Conservation (phyloP, 2,888 invertebrate species). For the Prionchulus punctatus region DNA sequence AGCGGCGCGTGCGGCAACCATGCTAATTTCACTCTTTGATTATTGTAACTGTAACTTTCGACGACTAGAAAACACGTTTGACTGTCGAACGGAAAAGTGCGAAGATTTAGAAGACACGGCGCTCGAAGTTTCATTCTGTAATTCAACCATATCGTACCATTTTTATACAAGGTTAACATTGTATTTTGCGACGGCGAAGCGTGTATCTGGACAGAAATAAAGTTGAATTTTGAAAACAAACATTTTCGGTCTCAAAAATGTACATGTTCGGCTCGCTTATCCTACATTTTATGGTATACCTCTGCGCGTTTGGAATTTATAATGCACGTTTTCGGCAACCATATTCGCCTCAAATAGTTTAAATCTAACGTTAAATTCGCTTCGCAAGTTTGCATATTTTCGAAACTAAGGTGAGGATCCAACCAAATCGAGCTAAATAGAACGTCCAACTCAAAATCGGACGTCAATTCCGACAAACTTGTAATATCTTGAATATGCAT, state of each 20-base stretch:
- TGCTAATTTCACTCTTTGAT: background rate
- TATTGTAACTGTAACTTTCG: conserved; percentile 12
- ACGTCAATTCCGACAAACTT: conserved; percentile 9
- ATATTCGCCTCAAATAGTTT: conserved; percentile 6
- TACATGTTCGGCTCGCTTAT: too few species aligned
- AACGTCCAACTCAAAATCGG: conserved; percentile 11
- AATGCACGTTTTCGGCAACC: conserved; percentile 6
- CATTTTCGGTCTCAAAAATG: background rate
- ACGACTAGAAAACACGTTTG: conserved; percentile 9
- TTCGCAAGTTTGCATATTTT: background rate
- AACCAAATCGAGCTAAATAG: conserved; percentile 11
- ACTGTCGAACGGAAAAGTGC: conserved; percentile 12
- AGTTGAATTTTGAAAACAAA: background rate
- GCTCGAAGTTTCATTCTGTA: conserved; percentile 9
- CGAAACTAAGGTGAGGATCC: conserved; percentile 7
- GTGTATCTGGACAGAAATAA: conserved; percentile 6
- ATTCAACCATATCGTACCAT: conserved; percentile 10
- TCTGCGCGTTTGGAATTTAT: conserved; percentile 4
- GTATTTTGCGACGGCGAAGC: conserved; percentile 7
- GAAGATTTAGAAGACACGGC: conserved; percentile 11
- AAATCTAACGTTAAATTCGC: conserved; percentile 10
- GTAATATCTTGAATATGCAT: conserved; percentile 13
- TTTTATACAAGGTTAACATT: conserved; percentile 8
- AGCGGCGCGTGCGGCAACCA: background rate
- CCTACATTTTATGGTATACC: too few species aligned